Base-by-base conservation (phyloP, 2,888 invertebrate species). In the Bombylius discolor region DNA sequence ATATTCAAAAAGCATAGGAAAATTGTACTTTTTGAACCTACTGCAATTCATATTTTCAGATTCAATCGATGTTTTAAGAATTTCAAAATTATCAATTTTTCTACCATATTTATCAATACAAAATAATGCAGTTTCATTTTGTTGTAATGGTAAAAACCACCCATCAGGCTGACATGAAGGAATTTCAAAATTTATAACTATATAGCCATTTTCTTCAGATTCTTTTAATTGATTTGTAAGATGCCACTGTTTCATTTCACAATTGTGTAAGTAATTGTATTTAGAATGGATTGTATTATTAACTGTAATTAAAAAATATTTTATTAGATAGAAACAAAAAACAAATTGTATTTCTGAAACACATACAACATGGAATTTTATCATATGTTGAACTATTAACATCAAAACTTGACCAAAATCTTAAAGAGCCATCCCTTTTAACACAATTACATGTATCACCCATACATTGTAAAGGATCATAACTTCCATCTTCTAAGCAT, bases 401-500 rank as follows among this genome's bases (percentile, higher is more conserved):
- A 59, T 77, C 62, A 0, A 77, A 64, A 4, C 62, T 59, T 1
- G 63, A 58, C 0, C 63, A 63, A 4, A 64, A 65, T 0, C 65
- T 60, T 5, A 79, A 75, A 6, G 69, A 67, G 0, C 83, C 84
- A 47, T 76, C 59, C 0, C 65, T 63, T 62, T 83, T 72, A 9
- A 84, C 81, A 64, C 87, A 87, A 58, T 80, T 76, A 64, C 86
- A 85, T 6, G 62, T 68, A 36, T 76, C 77, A 4, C 71, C 74
- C 5, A 81, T 70, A 63, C 86, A 86, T 63, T 87, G 87, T 9
- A 87, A 67, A 1, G 79, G 75, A 68, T 85, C 81, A 69, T 79
- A 87, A 63, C 81, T 80, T 0, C 87, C 87, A 62, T 83, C 81
- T 0, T 79, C 67, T 0, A 79, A 73, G 65, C 87, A 88, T 5